Evolutionary conservation across 2,888 invertebrate genomes (phyloP), one percentile per base, ranked within the genome.

Genomic region (Seira ritae): DNA sequence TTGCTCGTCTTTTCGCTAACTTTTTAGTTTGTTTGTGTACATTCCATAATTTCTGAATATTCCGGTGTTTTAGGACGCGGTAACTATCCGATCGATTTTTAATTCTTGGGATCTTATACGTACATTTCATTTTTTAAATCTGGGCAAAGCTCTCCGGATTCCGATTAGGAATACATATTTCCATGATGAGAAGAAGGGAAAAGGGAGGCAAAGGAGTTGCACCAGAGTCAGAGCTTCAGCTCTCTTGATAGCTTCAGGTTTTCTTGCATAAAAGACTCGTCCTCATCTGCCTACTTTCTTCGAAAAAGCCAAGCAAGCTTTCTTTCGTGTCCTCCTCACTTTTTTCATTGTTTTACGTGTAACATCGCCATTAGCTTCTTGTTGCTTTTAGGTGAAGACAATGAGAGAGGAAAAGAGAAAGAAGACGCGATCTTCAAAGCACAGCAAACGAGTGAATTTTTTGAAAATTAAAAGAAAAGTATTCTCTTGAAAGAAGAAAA

Each of bases 1-100:
- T 60, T 60, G 3, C 12, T 10, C 60, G 3, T 17, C 60, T 60
- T 60, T 60, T n/a, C 60, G 17, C 60, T 31, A 68, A 74, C 68
- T 76, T 76, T n/a, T 76, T 55, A 76, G 68, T 76, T 68, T 75
- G 55, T 68, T 76, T 76, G 68, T 76, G 76, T 76, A 68, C 37
- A 31, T 76, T 76, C 68, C 76, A 76, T 76, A 76, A 76, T 68
- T 68, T 76, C n/a, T n/a, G n/a, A n/a, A n/a, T n/a, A n/a, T n/a
- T n/a, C n/a, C n/a, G n/a, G n/a, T n/a, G n/a, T n/a, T n/a, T n/a
- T n/a, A n/a, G n/a, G n/a, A n/a, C n/a, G n/a, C n/a, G n/a, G n/a
- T n/a, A n/a, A n/a, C n/a, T n/a, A 65, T 73, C 1, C 68, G 68
- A 68, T 68, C 68, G 68, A 68, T 68, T 68, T 31, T 60, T 60